phyloP scores from a whole-genome alignment of 2,113 vertebrate genomes.

The Sander vitreus region DNA sequence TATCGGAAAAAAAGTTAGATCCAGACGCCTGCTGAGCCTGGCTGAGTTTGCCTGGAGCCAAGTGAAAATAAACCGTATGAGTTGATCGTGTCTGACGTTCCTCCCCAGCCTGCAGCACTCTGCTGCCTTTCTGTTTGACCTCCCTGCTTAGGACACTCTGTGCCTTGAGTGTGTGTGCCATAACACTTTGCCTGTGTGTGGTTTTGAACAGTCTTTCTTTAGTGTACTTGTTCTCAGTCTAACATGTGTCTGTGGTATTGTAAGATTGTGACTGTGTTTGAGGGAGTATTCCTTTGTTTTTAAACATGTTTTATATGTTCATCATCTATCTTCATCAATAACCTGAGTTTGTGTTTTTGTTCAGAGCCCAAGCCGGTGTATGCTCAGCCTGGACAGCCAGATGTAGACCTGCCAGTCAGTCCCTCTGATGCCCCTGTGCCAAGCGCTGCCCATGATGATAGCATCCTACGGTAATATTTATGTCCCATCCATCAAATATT shows the following conservation, averaged over 20 bases:
- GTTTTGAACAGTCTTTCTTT: neutral
- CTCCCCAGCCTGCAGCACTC: conserved; percentile 65
- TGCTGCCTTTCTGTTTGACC: conserved; percentile 73
- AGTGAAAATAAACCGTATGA: conserved; percentile 77
- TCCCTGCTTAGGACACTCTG: conserved; percentile 65
- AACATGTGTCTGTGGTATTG: neutral
- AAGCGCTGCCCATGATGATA: conserved; percentile 93
- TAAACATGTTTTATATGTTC: neutral
- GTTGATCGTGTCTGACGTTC: conserved; percentile 78
- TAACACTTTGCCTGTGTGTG: neutral
- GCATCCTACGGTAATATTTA: conserved; percentile 90
- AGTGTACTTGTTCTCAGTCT: neutral
- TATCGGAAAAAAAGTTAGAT: conserved; percentile 39
- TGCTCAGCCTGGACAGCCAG: conserved; percentile 96
- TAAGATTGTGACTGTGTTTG: conserved; percentile 1
- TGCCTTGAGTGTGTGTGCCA: conserved; percentile 25
- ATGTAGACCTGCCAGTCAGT: conserved; percentile 98
- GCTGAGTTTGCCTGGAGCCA: conserved; percentile 69
- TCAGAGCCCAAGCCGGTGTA: conserved; percentile 98
- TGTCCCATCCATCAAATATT: neutral
- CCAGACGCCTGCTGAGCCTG: conserved; percentile 73
- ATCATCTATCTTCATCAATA: conserved; percentile 16
- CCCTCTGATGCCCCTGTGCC: conserved; percentile 95
- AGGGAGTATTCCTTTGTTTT: conserved; percentile 1
- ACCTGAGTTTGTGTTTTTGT: conserved; percentile 21